Evolutionary conservation across 2,113 vertebrate genomes (phyloP).

Genomic region (Sitta europaea): DNA sequence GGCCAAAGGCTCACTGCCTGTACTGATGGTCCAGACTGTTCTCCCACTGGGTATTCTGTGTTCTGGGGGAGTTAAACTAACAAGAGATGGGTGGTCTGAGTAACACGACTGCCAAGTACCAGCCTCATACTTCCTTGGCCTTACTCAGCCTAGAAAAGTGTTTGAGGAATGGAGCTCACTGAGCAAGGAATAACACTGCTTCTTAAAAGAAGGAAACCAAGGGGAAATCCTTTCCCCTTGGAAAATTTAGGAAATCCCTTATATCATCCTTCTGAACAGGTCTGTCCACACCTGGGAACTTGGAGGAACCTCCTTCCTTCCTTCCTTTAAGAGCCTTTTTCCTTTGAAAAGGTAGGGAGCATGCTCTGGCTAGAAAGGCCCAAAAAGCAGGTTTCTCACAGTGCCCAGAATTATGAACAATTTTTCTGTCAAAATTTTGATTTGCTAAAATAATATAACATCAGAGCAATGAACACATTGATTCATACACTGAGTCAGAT

Average conservation of each 20-base stretch:
- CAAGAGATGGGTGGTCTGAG: background rate
- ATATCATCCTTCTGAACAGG: background rate
- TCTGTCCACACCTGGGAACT: background rate
- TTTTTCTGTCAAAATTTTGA: background rate
- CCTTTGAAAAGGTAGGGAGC: background rate
- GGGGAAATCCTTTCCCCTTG: background rate
- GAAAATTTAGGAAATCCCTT: background rate
- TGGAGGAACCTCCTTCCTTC: background rate
- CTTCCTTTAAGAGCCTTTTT: background rate
- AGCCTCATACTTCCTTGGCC: background rate
- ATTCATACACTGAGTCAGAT: background rate
- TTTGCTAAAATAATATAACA: background rate
- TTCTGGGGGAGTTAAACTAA: background rate
- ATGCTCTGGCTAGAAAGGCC: background rate
- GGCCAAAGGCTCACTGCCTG: background rate
- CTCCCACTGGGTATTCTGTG: background rate
- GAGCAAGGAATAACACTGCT: background rate
- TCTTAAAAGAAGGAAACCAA: background rate
- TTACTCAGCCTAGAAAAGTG: background rate
- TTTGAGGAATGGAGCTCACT: background rate
- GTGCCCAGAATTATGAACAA: background rate
- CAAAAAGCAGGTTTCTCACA: background rate
- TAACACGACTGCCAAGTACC: background rate
- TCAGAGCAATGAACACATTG: background rate
- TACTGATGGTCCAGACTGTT: background rate